Percentiles rank a stretch among this genome's conserved stretches.
These are phyloP conservation scores for Rhamphomyia laevipes DNA, from an alignment of 2,888 invertebrate genomes.

Conservation along the genomic window DNA sequence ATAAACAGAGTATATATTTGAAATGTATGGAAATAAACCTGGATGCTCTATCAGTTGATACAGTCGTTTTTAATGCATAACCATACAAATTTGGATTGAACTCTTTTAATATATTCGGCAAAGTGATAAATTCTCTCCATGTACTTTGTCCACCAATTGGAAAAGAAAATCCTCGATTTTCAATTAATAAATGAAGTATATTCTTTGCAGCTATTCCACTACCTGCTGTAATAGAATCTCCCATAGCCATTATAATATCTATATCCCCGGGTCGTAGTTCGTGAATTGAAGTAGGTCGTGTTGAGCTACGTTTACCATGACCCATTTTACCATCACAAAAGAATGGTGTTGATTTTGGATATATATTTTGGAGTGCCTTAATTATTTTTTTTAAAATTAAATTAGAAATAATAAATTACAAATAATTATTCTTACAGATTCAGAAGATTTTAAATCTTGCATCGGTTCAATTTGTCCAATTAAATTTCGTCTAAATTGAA, in stretches of 20 bases:
- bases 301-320: slow-evolving; percentile 31
- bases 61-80: slow-evolving; percentile 42
- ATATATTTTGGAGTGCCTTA: no score
- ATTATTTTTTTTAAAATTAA: no score
- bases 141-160: slow-evolving; percentile 42
- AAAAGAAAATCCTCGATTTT: slow-evolving; percentile 41
- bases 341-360: slow-evolving; percentile 11
- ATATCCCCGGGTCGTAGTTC: slow-evolving; percentile 48
- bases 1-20: no score
- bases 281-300: slow-evolving; percentile 43
- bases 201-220: slow-evolving; percentile 30
- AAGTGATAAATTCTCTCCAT: slow-evolving; percentile 42
- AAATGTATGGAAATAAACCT: no score
- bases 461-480: no score
- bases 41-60: slow-evolving; percentile 34
- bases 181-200: slow-evolving; percentile 33
- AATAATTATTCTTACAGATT: no score
- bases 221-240: slow-evolving; percentile 49
- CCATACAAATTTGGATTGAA: slow-evolving; percentile 54
- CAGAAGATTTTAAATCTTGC: no score
- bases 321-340: slow-evolving; percentile 32
- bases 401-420: no score
- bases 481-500: no score
- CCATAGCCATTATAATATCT: slow-evolving; percentile 46
- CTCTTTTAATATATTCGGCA: slow-evolving; percentile 49